A percentile compares a stretch with the other conserved stretches of the same genome.
These are phyloP conservation scores for Phrynocephalus versicolor DNA, from an alignment of 2,113 vertebrate genomes.

Conservation along the genomic window DNA sequence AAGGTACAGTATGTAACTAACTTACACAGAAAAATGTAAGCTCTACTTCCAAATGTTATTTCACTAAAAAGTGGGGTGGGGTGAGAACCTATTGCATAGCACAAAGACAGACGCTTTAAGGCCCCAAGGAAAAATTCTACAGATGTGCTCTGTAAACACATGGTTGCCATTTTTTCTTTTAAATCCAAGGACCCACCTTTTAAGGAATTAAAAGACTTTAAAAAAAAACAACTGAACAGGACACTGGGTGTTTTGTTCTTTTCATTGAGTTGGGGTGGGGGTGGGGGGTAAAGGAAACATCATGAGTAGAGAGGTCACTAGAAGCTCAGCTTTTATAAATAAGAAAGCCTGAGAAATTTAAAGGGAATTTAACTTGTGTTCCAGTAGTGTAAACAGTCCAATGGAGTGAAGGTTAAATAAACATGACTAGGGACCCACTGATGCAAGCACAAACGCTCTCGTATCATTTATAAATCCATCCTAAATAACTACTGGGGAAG, in stretches of 20 bases:
- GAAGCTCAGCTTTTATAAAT: constrained; percentile 78
- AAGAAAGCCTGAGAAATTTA: constrained; percentile 72
- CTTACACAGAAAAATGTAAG: neutral
- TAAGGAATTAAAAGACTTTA: constrained; percentile 78
- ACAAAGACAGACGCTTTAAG: constrained; percentile 58
- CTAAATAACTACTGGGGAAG: constrained; percentile 55
- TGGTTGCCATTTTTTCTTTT: constrained; percentile 82
- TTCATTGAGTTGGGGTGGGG: no score
- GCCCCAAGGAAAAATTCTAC: constrained; percentile 62
- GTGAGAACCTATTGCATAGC: constrained; percentile 65
- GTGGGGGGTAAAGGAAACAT: constrained; percentile 73
- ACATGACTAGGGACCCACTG: constrained; percentile 62
- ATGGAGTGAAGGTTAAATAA: constrained; percentile 75
- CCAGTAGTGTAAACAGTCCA: constrained; percentile 72
- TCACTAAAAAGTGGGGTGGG: neutral
- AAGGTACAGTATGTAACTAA: neutral
- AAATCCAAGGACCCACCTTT: constrained; percentile 63
- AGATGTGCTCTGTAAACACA: constrained; percentile 78
- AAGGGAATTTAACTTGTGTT: constrained; percentile 75
- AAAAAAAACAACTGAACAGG: constrained; percentile 67
- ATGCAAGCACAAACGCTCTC: constrained; percentile 64
- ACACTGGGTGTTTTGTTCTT: constrained; percentile 76
- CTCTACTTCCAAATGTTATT: neutral
- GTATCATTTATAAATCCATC: constrained; percentile 60
- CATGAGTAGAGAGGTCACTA: constrained; percentile 68